Evolutionary conservation across 2,797 vertebrate genomes (phyloP), one percentile per base, ranked within the genome.

Genomic region (Chelidonichthys spinosus): DNA sequence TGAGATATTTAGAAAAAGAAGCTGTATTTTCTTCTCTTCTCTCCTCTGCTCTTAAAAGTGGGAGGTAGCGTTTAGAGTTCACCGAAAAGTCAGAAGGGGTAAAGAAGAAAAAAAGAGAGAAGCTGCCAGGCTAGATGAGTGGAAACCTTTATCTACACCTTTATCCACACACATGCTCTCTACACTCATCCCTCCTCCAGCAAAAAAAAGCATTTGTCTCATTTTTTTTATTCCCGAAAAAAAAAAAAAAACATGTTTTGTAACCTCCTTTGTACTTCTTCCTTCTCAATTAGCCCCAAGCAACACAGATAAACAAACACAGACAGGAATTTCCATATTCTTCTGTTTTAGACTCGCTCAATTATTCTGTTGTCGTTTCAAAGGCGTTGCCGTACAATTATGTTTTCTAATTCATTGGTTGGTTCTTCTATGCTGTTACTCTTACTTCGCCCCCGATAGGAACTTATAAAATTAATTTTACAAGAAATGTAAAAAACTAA

Each of bases 1-100:
- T 47, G 37, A 67, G 63, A 44, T 75, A 78, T 60, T 63, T 33
- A 0, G 44, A 25, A 52, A 11, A 25, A 79, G 46, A 69, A 72
- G 32, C 56, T 35, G 33, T 63, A 62, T 67, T 69, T 69, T 43
- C 36, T 47, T 32, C 9, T 35, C 14, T 39, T 39, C 55, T 7
- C 11, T 52, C 50, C 11, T 47, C 52, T 0, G 11, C 65, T 58
- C 43, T 50, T 43, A 44, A 7, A 17, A 43, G 5, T 59, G 39
- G 36, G 66, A 66, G 70, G 60, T 64, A 65, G 74, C 40, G 17
- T 55, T 15, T 60, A 68, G 88, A 79, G 94, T 95, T 94, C 93
- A 94, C 14, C 53, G 46, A 83, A 83, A 91, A 90, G 93, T 93
- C 91, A 83, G 71, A 77, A 89, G 64, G 66, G 71, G 54, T 54